Conservation (phyloP, 2,113 vertebrate genomes). For the Colossoma macropomum region DNA sequence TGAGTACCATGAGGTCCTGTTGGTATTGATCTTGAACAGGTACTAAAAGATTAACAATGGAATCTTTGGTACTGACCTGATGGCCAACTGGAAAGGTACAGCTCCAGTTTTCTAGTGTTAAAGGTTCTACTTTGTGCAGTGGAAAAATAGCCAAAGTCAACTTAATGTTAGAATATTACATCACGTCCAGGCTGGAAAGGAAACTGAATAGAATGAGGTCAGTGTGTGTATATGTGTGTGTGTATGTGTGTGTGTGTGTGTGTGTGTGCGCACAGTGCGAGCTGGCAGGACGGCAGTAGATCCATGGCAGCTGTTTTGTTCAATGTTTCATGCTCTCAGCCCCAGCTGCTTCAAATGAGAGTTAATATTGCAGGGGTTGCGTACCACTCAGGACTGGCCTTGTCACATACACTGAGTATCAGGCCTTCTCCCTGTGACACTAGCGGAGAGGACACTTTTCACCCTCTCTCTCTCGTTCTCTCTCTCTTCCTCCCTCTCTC, state of each 20-base stretch:
- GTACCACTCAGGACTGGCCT: conserved; percentile 85
- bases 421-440: conserved; percentile 83
- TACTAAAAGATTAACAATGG: too few species aligned
- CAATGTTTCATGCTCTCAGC: conserved; percentile 98
- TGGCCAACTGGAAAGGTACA: too few species aligned
- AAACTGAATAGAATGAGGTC: conserved; percentile 43
- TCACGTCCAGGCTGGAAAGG: conserved; percentile 1
- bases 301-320: conserved; percentile 97
- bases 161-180: conserved; percentile 26
- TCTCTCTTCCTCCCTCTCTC: neutral
- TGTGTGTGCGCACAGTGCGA: conserved; percentile 78
- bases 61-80: too few species aligned
- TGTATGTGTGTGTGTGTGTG: conserved; percentile 53
- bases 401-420: conserved; percentile 94
- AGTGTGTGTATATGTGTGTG: conserved; percentile 25
- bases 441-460: conserved; percentile 70
- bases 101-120: too few species aligned
- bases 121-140: too few species aligned
- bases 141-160: neutral
- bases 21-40: too few species aligned
- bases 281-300: conserved; percentile 86
- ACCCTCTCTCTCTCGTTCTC: conserved; percentile 14
- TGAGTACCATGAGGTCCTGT: too few species aligned
- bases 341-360: conserved; percentile 98
- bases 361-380: conserved; percentile 95